These are phyloP conservation scores for Australoheros facetus DNA, from an alignment of 2,797 vertebrate species.

Conservation along the genomic window DNA sequence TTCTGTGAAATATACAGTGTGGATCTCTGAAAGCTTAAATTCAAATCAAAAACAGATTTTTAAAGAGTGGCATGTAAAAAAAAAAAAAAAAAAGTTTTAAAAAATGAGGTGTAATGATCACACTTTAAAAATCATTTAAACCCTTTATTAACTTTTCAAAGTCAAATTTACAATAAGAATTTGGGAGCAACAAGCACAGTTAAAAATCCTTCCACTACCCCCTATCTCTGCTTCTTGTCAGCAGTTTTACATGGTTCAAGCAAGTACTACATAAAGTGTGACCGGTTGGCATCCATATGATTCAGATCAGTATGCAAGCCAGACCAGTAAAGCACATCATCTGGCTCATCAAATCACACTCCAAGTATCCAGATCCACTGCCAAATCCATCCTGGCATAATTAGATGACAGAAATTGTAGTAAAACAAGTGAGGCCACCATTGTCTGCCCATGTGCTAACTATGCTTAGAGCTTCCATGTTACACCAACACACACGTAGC, in stretches of 20 bases:
- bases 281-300: conserved; percentile 23
- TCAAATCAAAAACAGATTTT: background rate
- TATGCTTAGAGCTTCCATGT: conserved; percentile 35
- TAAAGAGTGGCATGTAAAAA: background rate
- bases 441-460: conserved; percentile 36
- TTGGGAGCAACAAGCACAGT: background rate
- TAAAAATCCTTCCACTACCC: background rate
- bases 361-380: conserved; percentile 38
- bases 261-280: background rate
- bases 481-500: conserved; percentile 35
- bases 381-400: conserved; percentile 49
- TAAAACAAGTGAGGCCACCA: conserved; percentile 45
- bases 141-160: background rate
- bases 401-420: conserved; percentile 30
- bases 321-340: conserved; percentile 50
- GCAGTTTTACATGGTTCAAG: conserved; percentile 29
- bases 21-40: background rate
- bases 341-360: conserved; percentile 58
- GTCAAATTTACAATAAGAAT: background rate
- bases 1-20: conserved; percentile 21
- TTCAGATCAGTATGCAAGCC: conserved; percentile 36
- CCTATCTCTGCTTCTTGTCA: background rate
- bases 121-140: background rate
- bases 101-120: background rate
- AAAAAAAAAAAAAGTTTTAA: too few relatives aligned